Evolutionary conservation across 2,113 vertebrate species (phyloP).

Genomic region (Phylloscopus trochilus): DNA sequence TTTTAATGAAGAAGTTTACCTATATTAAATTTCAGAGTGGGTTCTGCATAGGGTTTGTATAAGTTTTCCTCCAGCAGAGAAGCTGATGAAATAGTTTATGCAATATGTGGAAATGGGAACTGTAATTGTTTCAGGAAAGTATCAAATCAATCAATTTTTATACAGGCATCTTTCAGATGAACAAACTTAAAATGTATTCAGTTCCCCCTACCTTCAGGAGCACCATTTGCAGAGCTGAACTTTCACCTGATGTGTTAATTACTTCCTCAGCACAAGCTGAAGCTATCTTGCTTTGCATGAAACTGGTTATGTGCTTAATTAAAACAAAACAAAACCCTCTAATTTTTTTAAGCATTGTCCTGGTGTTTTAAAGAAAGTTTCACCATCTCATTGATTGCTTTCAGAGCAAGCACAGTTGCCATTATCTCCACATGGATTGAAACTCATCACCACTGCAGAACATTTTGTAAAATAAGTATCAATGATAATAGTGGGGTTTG

Average conservation of each 20-base stretch:
- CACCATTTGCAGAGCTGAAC: neutral
- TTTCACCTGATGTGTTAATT: neutral
- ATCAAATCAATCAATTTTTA: neutral
- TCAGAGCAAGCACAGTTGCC: neutral
- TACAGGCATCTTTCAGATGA: neutral
- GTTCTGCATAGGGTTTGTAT: neutral
- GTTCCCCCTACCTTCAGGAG: neutral
- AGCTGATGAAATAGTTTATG: neutral
- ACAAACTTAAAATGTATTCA: neutral
- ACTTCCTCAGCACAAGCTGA: neutral
- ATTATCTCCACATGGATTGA: neutral
- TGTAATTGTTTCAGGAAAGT: neutral
- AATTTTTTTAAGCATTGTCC: neutral
- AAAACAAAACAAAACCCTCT: neutral
- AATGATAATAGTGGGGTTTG: neutral
- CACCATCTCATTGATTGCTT: neutral
- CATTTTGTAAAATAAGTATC: neutral
- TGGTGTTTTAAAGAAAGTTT: neutral
- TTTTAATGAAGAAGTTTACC: neutral
- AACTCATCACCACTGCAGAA: neutral
- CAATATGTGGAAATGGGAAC: neutral
- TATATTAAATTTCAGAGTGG: neutral
- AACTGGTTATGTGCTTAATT: neutral
- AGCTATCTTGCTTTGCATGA: neutral
- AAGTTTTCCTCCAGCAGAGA: neutral